Conservation (phyloP, 2,113 vertebrate genomes). For the Taurulus bubalis region DNA sequence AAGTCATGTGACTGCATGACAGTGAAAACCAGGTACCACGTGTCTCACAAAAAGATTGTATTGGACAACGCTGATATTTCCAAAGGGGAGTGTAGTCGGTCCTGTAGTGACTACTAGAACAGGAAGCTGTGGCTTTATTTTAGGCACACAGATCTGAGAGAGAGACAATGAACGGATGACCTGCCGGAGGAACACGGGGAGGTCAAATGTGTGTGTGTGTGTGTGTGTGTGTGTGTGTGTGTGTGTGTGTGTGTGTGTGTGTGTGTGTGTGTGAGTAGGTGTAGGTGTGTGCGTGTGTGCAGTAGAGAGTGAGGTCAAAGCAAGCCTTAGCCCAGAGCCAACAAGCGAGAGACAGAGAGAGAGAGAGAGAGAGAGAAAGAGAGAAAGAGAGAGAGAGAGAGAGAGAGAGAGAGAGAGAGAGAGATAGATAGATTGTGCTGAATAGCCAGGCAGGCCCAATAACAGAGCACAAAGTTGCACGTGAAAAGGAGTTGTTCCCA, state of each 20-base stretch:
- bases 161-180: background rate
- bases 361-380: background rate
- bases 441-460: slow-evolving; percentile 2
- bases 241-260: background rate
- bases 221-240: no score
- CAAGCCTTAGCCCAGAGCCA: slow-evolving; percentile 10
- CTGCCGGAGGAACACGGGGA: slow-evolving; percentile 8
- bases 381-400: background rate
- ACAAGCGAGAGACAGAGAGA: background rate
- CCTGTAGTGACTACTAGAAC: background rate
- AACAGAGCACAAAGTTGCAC: background rate
- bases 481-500: background rate
- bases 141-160: background rate
- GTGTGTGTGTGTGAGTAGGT: background rate
- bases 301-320: slow-evolving; percentile 21
- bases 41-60: no score
- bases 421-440: background rate
- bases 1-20: no score
- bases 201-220: no score
- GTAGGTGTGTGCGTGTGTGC: background rate
- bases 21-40: no score
- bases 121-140: slow-evolving; percentile 4
- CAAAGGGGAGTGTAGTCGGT: no score
- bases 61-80: no score
- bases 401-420: background rate